Evolutionary conservation across 2,888 invertebrate species (phyloP), one percentile per base, ranked within the genome.

Genomic region (Andrena bicolor): DNA sequence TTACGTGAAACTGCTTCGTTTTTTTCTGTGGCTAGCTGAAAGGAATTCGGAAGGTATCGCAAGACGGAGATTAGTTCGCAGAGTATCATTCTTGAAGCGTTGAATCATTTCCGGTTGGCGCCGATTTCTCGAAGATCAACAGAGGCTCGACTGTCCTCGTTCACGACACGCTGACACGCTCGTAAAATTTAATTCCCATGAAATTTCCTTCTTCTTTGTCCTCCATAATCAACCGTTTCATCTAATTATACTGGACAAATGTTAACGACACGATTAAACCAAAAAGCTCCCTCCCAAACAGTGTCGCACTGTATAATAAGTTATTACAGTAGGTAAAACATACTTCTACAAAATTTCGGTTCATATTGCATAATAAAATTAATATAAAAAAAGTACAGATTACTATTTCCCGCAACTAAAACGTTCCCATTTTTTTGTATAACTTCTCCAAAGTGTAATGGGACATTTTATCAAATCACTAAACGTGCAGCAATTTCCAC

Each of bases 61-160:
- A 49, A 71, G 76, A 80, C 82, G 71, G 70, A 72, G 80, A 73
- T 64, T 73, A 53, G 69, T 32, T 28, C 30, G 35, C 32, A 76
- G 74, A 77, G 72, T 72, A 77, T 77, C 80, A 85, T 81, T 85
- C 83, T 69, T 66, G 41, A 64, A 69, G 48, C 70, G 66, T 83
- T 85, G 77, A 85, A 82, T 85, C 84, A 85, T 83, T 83, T 85
- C 77, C 83, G 74, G 71, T 68, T 58, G 66, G 58, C 35, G 23
- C 28, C 23, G 72, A 60, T 83, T 73, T 66, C 74, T 66, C 51
- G 65, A 71, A 58, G 70, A 70, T 63, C 73, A 51, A 41, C 69
- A 6, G 13, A 61, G 64, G 6, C 64, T 32, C 35, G 13, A 3
- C 41, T 41, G 70, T 26, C 66, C 26, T 26, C 13, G 49, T 49